phyloP scores from a whole-genome alignment of 2,888 invertebrate genomes.

The Leucoma salicis region DNA sequence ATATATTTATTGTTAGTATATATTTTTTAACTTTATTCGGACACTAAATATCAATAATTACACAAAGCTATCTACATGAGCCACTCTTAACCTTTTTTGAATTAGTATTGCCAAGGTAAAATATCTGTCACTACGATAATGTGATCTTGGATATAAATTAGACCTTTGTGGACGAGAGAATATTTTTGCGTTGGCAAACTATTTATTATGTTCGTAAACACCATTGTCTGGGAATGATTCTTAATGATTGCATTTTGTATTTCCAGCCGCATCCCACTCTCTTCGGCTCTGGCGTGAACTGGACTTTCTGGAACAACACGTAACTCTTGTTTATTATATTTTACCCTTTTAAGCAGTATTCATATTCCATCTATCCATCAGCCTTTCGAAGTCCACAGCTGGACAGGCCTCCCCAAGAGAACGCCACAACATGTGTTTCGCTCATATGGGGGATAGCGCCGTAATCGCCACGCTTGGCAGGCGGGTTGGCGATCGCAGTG shows the following conservation, averaged over 20 bases:
- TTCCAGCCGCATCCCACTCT: slow-evolving; percentile 59
- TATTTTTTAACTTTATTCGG: slow-evolving; percentile 53
- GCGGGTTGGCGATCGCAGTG: no score
- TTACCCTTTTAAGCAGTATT: no score
- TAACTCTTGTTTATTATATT: no score
- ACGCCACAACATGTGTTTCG: no score
- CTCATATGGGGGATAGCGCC: no score
- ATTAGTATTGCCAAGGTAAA: slow-evolving; percentile 46
- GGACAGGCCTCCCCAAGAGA: no score
- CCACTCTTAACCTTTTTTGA: slow-evolving; percentile 60
- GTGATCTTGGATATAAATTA: slow-evolving; percentile 26
- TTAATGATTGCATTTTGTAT: slow-evolving; percentile 65
- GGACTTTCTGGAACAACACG: slow-evolving; percentile 56
- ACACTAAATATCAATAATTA: slow-evolving; percentile 80
- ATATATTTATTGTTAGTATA: slow-evolving; percentile 46
- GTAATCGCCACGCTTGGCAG: no score
- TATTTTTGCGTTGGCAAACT: slow-evolving; percentile 54
- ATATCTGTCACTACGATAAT: slow-evolving; percentile 27
- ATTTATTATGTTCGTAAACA: slow-evolving; percentile 51
- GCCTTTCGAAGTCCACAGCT: no score
- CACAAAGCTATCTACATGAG: slow-evolving; percentile 82
- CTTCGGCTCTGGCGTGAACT: slow-evolving; percentile 63
- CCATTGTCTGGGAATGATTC: slow-evolving; percentile 76
- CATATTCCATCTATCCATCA: no score
- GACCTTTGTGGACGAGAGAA: slow-evolving; percentile 27